Percentiles rank a stretch among this genome's conserved stretches.
phyloP scores from a whole-genome alignment of 2,113 vertebrate species.

The Actenoides hombroni region DNA sequence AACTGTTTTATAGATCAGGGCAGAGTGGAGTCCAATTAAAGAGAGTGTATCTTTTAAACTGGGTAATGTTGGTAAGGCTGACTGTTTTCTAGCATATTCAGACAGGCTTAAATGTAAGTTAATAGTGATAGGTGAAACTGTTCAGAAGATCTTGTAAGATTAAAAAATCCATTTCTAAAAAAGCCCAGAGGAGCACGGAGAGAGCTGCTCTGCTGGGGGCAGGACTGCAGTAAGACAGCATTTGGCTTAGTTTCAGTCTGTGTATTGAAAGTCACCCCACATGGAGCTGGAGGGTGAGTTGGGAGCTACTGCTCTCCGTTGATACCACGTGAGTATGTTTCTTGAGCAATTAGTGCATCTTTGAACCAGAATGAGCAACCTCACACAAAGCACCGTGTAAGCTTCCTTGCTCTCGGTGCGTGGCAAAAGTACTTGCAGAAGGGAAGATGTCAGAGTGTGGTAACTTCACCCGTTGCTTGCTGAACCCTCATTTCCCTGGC shows the following conservation, averaged over 20 bases:
- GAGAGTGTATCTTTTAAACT: neutral
- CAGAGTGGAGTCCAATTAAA: constrained; percentile 14
- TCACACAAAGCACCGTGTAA: neutral
- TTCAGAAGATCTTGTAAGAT: neutral
- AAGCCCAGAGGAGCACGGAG: neutral
- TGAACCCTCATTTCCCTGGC: neutral
- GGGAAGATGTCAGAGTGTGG: neutral
- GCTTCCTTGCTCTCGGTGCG: accelerated
- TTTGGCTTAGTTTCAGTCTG: neutral
- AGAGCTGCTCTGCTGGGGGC: neutral
- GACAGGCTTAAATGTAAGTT: neutral
- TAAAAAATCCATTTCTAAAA: neutral
- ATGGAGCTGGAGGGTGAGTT: neutral
- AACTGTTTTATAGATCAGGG: constrained; percentile 15
- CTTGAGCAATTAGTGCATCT: neutral
- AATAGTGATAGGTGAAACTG: neutral
- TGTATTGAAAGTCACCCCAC: neutral
- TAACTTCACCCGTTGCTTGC: neutral
- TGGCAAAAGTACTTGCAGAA: neutral
- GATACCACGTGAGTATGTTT: neutral
- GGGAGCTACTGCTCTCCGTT: neutral
- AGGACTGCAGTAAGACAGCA: neutral
- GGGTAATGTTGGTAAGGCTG: neutral
- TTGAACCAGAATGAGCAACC: neutral
- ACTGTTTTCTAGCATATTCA: neutral